Evolutionary conservation across 2,113 vertebrate genomes (phyloP), one percentile per base, ranked within the genome.

Genomic region (Henicopernis longicauda): DNA sequence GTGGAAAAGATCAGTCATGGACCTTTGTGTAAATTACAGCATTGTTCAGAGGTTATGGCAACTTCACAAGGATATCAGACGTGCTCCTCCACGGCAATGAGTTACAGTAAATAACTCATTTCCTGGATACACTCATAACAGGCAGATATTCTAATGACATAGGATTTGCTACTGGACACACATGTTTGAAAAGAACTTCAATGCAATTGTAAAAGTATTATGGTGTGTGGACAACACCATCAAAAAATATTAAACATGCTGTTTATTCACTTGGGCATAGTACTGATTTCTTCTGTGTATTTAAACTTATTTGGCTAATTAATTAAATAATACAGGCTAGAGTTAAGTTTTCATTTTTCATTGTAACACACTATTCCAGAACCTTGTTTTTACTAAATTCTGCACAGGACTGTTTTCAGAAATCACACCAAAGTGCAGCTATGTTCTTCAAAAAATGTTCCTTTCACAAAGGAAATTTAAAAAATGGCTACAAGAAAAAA

Each of bases 41-140:
- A 70, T 93, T 38, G 55, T 94, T 93, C 91, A 98, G 90, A 97
- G 97, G 94, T 96, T 92, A 96, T 92, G 91, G 94, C 95, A 97
- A 96, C 94, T 96, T 97, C 97, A 95, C 82, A 73, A 94, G 92
- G 62, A 59, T 95, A 97, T 95, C 97, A 95, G 87, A 95, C 2
- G 3, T 89, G 89, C 89, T 95, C 87, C 95, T 97, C 85, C 74
- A 88, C 10, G 4, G 90, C 88, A 91, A 82, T 91, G 96, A 97
- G 90, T 97, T 97, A 97, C 89, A 97, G 97, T 97, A 96, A 98
- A 96, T 97, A 98, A 97, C 93, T 98, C 49, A 97, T 97, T 97
- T 96, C 93, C 89, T 96, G 96, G 87, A 94, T 82, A 87, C 45
- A 76, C 89, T 95, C 93, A 10, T 95, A 97, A 95, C 86, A 93